Evolutionary conservation across 2,797 vertebrate genomes (phyloP).

Genomic region (Melanotaenia pygmaea): DNA sequence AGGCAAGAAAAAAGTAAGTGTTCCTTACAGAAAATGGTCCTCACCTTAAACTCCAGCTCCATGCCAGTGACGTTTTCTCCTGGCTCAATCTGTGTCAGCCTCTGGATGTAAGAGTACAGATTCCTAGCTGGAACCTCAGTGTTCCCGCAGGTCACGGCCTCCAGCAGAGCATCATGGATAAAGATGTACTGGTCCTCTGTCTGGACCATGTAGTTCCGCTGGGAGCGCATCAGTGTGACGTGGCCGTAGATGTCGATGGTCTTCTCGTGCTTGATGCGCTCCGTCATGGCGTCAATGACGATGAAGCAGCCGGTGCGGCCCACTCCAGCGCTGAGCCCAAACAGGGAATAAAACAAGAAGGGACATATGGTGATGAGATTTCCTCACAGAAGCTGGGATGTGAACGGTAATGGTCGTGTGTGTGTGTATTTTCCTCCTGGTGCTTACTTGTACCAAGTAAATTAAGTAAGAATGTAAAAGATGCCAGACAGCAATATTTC

Average conservation of each 20-base stretch:
- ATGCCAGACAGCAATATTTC: constrained; percentile 67
- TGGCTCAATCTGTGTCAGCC: constrained; percentile 94
- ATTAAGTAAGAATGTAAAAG: constrained; percentile 57
- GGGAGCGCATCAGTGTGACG: constrained; percentile 98
- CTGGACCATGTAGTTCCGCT: constrained; percentile 99
- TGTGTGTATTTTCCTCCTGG: constrained; percentile 11
- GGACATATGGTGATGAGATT: constrained; percentile 29
- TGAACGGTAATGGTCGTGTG: constrained; percentile 14
- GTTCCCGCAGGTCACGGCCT: constrained; percentile 97
- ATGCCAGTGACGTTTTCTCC: constrained; percentile 97
- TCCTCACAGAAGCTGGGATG: constrained; percentile 19
- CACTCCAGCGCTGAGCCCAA: constrained; percentile 89
- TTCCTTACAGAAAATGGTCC: constrained; percentile 26
- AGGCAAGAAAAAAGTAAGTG: constrained; percentile 10
- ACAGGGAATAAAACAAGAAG: background rate
- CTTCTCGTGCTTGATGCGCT: constrained; percentile 98
- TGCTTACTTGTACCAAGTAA: constrained; percentile 35
- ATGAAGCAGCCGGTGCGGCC: constrained; percentile 98
- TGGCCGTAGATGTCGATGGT: constrained; percentile 97
- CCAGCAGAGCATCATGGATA: constrained; percentile 96
- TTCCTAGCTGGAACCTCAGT: constrained; percentile 98
- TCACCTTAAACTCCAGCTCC: constrained; percentile 99
- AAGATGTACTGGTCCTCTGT: constrained; percentile 99
- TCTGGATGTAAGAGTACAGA: constrained; percentile 98
- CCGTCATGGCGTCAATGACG: constrained; percentile 98